A percentile compares a stretch with the other conserved stretches of the same genome.
Conservation (phyloP, 2,888 invertebrate species). For the Mythimna loreyi region DNA sequence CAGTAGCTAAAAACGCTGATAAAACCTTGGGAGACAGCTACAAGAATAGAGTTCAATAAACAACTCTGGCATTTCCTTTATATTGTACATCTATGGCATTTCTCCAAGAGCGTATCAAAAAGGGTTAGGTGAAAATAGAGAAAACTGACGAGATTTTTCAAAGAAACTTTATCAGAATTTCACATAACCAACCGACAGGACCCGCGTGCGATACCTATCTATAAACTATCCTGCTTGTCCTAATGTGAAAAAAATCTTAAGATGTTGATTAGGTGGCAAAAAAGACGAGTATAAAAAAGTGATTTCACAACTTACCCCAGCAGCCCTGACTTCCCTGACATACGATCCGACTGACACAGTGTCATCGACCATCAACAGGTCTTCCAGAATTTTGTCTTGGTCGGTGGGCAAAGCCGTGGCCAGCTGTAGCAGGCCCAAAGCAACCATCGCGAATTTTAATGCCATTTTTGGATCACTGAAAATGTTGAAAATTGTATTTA, state of each 20-base stretch:
- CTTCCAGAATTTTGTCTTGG: slow-evolving; percentile 77
- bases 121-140: neutral
- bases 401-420: slow-evolving; percentile 72
- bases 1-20: no score
- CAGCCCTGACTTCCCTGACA: slow-evolving; percentile 90
- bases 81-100: neutral
- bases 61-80: neutral
- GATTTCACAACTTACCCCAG: slow-evolving; percentile 79
- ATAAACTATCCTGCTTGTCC: neutral
- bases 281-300: neutral
- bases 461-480: slow-evolving; percentile 64
- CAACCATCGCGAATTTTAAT: slow-evolving; percentile 73
- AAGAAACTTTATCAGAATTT: neutral
- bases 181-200: neutral
- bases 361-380: slow-evolving; percentile 86
- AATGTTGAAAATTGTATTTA: neutral
- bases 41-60: no score
- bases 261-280: no score
- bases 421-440: slow-evolving; percentile 76
- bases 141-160: neutral
- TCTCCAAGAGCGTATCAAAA: neutral
- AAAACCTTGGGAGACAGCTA: no score
- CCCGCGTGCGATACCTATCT: neutral
- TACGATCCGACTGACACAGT: slow-evolving; percentile 90
- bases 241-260: neutral